Conservation (phyloP, 2,113 vertebrate species). For the Alligator sinensis region DNA sequence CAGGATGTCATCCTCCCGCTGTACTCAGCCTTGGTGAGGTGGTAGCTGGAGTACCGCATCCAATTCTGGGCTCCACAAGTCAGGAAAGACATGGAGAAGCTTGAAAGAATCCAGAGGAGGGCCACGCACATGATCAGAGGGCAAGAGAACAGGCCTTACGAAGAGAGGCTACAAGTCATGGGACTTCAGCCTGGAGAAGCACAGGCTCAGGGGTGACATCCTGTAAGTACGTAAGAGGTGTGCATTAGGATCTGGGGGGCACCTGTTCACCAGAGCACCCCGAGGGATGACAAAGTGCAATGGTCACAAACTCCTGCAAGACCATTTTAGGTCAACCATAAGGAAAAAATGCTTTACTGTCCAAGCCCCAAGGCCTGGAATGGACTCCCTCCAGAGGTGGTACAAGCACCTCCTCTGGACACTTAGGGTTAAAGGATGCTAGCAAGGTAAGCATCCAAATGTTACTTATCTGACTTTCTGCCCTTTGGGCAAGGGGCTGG, state of each 20-base stretch:
- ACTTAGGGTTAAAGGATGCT: no score
- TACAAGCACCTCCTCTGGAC: no score
- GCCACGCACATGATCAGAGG: fast-evolving
- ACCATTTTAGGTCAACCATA: background rate
- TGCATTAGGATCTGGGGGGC: no score
- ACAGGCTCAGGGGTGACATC: background rate
- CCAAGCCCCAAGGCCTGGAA: no score
- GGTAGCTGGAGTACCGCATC: background rate
- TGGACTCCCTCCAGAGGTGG: no score
- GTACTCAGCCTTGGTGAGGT: background rate
- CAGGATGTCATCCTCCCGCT: fast-evolving
- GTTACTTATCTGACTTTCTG: no score
- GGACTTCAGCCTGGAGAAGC: background rate
- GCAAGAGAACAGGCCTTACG: background rate
- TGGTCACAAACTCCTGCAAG: background rate
- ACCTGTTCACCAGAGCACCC: no score
- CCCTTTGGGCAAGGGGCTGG: no score
- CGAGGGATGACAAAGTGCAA: background rate
- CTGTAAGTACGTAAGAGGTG: no score
- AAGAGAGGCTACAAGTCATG: background rate
- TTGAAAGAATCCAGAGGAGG: background rate
- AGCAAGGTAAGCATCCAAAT: no score
- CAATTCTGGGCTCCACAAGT: background rate
- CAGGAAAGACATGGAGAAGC: background rate
- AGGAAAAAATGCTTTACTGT: background rate